Evolutionary conservation across 2,888 invertebrate genomes (phyloP).

Genomic region (Nematopogon swammerdamellus): DNA sequence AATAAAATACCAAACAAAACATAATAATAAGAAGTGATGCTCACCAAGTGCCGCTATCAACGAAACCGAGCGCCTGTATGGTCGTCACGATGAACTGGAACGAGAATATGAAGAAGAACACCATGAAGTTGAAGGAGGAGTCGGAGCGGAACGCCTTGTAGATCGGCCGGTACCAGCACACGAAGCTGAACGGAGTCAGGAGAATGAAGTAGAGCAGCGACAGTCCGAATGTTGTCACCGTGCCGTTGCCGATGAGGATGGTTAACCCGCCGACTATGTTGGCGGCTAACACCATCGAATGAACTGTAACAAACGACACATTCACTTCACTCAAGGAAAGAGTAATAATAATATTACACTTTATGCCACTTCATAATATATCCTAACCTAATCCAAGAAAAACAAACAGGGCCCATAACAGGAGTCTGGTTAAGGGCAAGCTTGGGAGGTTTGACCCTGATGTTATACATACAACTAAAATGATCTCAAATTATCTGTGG

Average conservation of each 20-base stretch:
- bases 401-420: no score
- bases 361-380: no score
- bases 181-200: conserved; percentile 94
- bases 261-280: conserved; percentile 87
- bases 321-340: no score
- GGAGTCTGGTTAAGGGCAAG: no score
- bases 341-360: no score
- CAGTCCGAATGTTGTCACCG: conserved; percentile 77
- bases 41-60: conserved; percentile 84
- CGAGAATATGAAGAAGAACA: conserved; percentile 98
- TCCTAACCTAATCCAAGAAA: no score
- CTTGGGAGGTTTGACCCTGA: no score
- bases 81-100: conserved; percentile 89
- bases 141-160: conserved; percentile 99
- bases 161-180: conserved; percentile 99
- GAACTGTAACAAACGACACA: conserved; percentile 66
- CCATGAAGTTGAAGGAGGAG: conserved; percentile 99
- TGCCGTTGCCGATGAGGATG: conserved; percentile 60
- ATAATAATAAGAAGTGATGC: conserved; percentile 22
- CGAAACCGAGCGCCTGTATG: conserved; percentile 86
- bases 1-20: conserved; percentile 2
- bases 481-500: no score
- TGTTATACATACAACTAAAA: no score
- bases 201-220: conserved; percentile 85
- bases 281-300: conserved; percentile 77